Conservation (phyloP, 2,888 invertebrate species). For the Aricia artaxerxes region DNA sequence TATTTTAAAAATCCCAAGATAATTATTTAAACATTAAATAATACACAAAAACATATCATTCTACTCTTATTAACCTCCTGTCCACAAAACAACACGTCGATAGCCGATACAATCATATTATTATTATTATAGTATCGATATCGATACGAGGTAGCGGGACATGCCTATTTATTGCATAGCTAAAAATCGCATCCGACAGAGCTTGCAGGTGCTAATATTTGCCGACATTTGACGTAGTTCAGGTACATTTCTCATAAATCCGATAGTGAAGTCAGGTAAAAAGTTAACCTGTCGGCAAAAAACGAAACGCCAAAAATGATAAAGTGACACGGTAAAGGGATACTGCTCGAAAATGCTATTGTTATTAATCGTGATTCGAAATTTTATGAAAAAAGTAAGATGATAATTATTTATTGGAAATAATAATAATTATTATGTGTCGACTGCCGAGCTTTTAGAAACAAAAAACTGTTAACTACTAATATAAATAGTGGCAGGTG, state of each 20-base stretch:
- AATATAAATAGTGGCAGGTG: not conserved
- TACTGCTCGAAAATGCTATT: not conserved
- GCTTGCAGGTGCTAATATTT: conserved; percentile 58
- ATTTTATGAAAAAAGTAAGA: not conserved
- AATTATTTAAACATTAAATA: no score
- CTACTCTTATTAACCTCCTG: not conserved
- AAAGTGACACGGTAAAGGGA: conserved; percentile 18
- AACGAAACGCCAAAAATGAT: conserved; percentile 23
- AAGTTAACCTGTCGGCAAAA: conserved; percentile 28
- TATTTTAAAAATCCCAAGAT: no score
- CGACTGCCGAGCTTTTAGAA: no score
- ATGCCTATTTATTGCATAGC: conserved; percentile 36
- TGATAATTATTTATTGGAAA: not conserved
- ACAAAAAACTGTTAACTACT: no score
- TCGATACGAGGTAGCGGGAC: conserved; percentile 34
- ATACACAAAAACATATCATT: not conserved
- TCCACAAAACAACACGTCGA: not conserved
- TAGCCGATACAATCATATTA: not conserved
- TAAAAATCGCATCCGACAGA: conserved; percentile 49
- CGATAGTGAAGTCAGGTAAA: conserved; percentile 35
- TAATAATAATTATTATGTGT: no score
- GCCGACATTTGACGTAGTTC: conserved; percentile 36
- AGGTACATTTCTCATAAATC: conserved; percentile 40
- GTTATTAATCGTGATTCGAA: not conserved
- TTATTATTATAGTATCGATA: conserved; percentile 38